Evolutionary conservation across 2,113 vertebrate species (phyloP), one percentile per base, ranked within the genome.

Genomic region (Salvator merianae): DNA sequence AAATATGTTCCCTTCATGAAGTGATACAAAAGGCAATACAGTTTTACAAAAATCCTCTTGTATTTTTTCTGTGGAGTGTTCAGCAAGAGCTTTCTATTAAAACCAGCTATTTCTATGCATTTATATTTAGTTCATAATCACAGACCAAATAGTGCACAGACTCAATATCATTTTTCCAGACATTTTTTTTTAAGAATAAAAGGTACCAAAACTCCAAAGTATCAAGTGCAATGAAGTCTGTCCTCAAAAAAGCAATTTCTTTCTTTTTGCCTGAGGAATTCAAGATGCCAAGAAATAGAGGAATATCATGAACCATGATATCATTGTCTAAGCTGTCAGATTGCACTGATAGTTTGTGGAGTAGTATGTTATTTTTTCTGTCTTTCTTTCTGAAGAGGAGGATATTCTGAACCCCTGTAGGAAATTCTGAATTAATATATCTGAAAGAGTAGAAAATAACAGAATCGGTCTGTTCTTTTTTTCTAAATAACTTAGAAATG

Each of bases 301-400:
- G 91, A 90, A 90, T 93, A 85, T 90, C 34, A 84, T 88, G 82
- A 90, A 92, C 87, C 88, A 66, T 86, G 88, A 89, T 92, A 88
- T 86, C 86, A 81, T 89, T 93, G 90, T 80, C 65, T 93, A 88
- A 90, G 88, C 75, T 90, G 87, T 90, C 38, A 26, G 89, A 89
- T 89, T 92, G 86, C 71, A 81, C 74, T 77, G 84, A 85, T 89
- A 77, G 30, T 77, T 87, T 89, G 86, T 87, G 65, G 69, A 68
- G 55, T 69, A 36, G 30, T 34, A 14, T 50, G 50, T 71, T 78
- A 38, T 30, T 10, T 65, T 32, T 50, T 43, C 14, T 70, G 28
- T 30, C 73, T 53, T 47, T 30, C n/a, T 72, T 77, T 43, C 30
- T 78, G 53, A 84, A 38, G 63, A 30, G 78, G 66, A 63, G 68